These are phyloP conservation scores for Andrena fulva DNA, from an alignment of 2,888 invertebrate genomes.

Conservation along the genomic window DNA sequence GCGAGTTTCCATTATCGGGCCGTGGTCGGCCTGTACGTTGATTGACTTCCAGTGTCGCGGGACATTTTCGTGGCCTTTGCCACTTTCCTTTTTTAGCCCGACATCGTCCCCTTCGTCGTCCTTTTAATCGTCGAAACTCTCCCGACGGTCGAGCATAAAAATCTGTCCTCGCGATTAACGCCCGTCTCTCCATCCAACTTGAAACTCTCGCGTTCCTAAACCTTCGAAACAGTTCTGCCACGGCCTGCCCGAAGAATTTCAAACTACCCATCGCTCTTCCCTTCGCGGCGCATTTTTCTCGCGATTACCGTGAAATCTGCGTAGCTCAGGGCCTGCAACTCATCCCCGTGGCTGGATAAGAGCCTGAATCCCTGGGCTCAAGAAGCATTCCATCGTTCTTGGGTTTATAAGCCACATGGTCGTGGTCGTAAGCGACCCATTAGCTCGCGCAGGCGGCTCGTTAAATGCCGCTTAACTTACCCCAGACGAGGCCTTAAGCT, in stretches of 20 bases:
- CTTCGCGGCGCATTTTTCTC: neutral
- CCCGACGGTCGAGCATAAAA: slow-evolving; percentile 11
- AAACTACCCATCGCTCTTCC: neutral
- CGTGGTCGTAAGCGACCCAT: slow-evolving; percentile 33
- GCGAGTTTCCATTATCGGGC: slow-evolving; percentile 49
- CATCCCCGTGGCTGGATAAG: neutral
- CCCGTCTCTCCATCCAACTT: neutral
- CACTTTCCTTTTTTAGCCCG: neutral
- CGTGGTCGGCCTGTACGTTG: slow-evolving; percentile 12
- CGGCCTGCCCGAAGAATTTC: too few relatives aligned
- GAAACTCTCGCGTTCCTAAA: too few relatives aligned
- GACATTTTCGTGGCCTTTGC: neutral
- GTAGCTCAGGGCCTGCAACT: too few relatives aligned
- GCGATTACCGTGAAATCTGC: too few relatives aligned
- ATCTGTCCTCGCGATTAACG: slow-evolving; percentile 4
- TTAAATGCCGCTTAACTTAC: slow-evolving; percentile 22
- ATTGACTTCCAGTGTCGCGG: slow-evolving; percentile 57
- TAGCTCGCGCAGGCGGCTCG: slow-evolving; percentile 9
- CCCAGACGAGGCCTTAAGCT: neutral
- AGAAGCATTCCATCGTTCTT: slow-evolving; percentile 25
- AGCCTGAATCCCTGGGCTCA: neutral
- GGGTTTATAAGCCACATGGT: slow-evolving; percentile 37
- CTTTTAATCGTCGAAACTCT: neutral
- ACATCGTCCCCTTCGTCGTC: neutral
- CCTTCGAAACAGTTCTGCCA: too few relatives aligned